phyloP scores from a whole-genome alignment of 1,140 invertebrate species.

The Parapsyche elsis region DNA sequence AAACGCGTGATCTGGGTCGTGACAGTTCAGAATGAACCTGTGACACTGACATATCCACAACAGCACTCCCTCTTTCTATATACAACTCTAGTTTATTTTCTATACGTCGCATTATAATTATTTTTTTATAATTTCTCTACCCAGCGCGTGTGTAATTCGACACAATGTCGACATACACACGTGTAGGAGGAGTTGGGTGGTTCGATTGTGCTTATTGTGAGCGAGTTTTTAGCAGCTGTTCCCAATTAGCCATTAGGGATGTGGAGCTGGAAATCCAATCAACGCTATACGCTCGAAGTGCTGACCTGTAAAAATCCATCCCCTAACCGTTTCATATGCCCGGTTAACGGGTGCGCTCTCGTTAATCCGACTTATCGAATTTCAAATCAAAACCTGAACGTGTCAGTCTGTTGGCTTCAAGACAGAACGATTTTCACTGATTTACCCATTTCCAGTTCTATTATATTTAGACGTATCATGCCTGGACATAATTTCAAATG shows the following conservation, averaged over 20 bases:
- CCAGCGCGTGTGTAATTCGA: not conserved
- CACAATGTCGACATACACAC: not conserved
- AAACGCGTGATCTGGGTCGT: slow-evolving; percentile 32
- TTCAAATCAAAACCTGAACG: not conserved
- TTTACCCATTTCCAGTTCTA: too few species aligned
- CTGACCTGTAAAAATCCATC: slow-evolving; percentile 42
- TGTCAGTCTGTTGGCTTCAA: not conserved
- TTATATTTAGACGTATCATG: too few species aligned
- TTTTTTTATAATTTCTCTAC: too few species aligned
- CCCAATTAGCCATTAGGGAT: slow-evolving; percentile 49
- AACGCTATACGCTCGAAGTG: slow-evolving; percentile 35
- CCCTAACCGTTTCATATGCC: not conserved
- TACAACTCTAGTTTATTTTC: too few species aligned
- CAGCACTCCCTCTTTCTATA: not conserved
- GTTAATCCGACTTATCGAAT: slow-evolving; percentile 24
- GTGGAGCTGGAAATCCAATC: slow-evolving; percentile 49
- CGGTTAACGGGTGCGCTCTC: not conserved
- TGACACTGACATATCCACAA: slow-evolving; percentile 38
- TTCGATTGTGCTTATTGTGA: slow-evolving; percentile 31
- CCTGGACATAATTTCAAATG: too few species aligned
- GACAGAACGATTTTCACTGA: not conserved
- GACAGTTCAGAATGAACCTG: slow-evolving; percentile 40
- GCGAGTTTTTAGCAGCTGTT: slow-evolving; percentile 50
- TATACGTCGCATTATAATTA: too few species aligned
- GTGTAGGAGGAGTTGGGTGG: not conserved